Evolutionary conservation across 2,113 vertebrate genomes (phyloP).

Genomic region (Cyanoliseus patagonus): DNA sequence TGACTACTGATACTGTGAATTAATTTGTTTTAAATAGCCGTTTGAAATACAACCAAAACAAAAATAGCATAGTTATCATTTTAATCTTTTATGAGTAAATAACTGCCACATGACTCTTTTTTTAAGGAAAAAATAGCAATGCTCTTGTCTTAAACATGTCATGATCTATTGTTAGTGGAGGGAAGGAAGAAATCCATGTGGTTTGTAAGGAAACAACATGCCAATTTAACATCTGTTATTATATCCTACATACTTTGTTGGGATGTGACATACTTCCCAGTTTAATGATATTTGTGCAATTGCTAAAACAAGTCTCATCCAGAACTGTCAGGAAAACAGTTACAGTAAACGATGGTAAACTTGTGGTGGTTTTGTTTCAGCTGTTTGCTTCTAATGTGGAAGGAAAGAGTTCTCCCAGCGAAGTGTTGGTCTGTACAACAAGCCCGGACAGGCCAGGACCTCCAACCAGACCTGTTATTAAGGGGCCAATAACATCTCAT

Average conservation of each 20-base stretch:
- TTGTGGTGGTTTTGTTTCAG: constrained; percentile 69
- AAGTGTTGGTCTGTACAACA: constrained; percentile 93
- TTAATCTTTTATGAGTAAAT: background rate
- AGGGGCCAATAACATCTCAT: constrained; percentile 80
- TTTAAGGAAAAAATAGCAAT: background rate
- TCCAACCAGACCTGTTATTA: constrained; percentile 83
- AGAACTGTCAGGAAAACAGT: background rate
- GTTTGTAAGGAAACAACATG: background rate
- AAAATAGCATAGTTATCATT: background rate
- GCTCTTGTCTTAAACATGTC: background rate
- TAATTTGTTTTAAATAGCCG: background rate
- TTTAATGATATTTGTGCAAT: background rate
- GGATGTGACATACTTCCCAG: background rate
- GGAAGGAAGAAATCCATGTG: background rate
- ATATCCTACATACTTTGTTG: background rate
- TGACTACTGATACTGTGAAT: background rate
- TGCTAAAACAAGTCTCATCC: background rate
- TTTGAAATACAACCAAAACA: background rate
- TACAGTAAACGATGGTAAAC: background rate
- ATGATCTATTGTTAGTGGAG: background rate
- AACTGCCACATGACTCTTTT: background rate
- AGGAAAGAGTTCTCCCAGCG: constrained; percentile 93
- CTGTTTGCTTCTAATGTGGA: constrained; percentile 92
- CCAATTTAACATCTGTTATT: background rate
- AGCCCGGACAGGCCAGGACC: constrained; percentile 94